phyloP scores from a whole-genome alignment of 2,797 vertebrate genomes.

The Intellagama lesueurii region DNA sequence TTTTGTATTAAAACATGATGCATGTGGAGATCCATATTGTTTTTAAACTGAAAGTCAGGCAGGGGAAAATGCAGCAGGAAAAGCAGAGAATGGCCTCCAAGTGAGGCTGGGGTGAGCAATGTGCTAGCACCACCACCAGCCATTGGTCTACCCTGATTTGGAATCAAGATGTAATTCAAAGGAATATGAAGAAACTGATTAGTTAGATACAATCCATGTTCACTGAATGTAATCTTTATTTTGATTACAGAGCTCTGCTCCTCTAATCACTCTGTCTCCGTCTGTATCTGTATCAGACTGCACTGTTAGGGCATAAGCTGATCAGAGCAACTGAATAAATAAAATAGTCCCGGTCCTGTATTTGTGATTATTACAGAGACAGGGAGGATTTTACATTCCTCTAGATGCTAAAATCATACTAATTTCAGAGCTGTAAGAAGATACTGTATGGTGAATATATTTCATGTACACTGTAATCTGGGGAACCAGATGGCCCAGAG shows the following conservation, averaged over 20 bases:
- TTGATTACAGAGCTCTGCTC: background rate
- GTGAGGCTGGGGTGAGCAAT: background rate
- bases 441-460: background rate
- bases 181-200: background rate
- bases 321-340: background rate
- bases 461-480: constrained; percentile 31
- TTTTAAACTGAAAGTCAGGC: background rate
- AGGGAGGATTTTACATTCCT: constrained; percentile 17
- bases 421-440: constrained; percentile 43
- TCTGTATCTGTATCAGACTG: background rate
- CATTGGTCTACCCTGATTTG: too few species aligned
- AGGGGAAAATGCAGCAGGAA: background rate
- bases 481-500: constrained; percentile 36
- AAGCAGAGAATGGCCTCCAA: background rate
- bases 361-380: background rate
- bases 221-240: background rate
- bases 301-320: background rate
- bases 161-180: background rate
- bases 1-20: too few species aligned
- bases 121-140: background rate
- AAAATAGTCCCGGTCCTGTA: constrained; percentile 17
- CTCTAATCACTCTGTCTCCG: background rate
- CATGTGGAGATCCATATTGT: background rate
- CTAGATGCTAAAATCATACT: constrained; percentile 39
- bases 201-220: background rate